phyloP scores from a whole-genome alignment of 2,113 vertebrate species.

The Callipepla californica region DNA sequence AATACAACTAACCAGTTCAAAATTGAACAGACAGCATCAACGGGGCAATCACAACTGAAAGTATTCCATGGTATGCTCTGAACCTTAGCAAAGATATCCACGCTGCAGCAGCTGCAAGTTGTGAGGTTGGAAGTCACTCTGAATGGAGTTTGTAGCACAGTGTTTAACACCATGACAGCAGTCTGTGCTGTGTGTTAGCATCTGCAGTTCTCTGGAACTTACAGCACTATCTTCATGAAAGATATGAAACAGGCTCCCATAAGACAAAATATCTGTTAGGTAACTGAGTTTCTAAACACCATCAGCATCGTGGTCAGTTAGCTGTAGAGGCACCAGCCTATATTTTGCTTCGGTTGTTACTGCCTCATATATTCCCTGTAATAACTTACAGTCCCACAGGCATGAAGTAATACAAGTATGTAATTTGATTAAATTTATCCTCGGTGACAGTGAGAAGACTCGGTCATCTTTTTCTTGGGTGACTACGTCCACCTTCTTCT shows the following conservation, averaged over 20 bases:
- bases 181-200: neutral
- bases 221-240: conserved; percentile 6
- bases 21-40: neutral
- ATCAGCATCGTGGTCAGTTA: neutral
- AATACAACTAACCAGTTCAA: neutral
- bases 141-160: neutral
- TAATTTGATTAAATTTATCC: neutral
- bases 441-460: neutral
- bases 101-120: neutral
- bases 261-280: neutral
- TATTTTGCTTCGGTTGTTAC: neutral
- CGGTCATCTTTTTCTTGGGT: neutral
- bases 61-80: neutral
- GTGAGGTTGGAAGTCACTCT: neutral
- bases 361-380: neutral
- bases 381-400: neutral
- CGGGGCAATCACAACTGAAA: neutral
- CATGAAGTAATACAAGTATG: neutral
- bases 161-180: neutral
- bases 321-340: conserved; percentile 30
- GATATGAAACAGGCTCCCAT: conserved; percentile 25
- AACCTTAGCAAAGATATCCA: neutral
- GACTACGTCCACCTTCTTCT: neutral
- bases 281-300: conserved; percentile 13
- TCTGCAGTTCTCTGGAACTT: neutral